Base-by-base conservation (phyloP, 2,888 invertebrate genomes). In the Metallyticus violacea region DNA sequence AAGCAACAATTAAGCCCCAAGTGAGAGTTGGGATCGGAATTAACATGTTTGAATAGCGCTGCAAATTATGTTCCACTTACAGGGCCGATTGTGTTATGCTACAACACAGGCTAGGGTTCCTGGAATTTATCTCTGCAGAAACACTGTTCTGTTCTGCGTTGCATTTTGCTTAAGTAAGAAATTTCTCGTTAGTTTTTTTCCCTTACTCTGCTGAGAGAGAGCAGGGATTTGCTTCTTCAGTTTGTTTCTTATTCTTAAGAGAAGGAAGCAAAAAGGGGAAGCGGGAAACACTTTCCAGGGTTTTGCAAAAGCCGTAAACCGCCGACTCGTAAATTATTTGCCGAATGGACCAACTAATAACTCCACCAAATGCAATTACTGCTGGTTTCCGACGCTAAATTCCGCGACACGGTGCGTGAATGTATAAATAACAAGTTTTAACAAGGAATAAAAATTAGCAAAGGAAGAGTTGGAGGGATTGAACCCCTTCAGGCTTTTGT, bases 291-390 rank as follows among this genome's bases (percentile, higher is more conserved):
- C 79, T 85, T 85, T 79, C 40, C 62, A 79, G 79, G 26, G 26
- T 9, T 79, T 79, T 15, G 25, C 15, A 79, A 28, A 40, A 62
- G 79, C 62, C 77, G 40, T 27, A 27, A 28, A 85, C 79, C 40
- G 79, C 77, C 78, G 25, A 85, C 82, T 83, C 85, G 87, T 87
- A 84, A 87, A 85, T 87, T 87, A 87, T 87, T 85, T 84, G 80
- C 76, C 77, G 79, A 76, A 62, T 27, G 82, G 82, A 82, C 76
- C 82, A 40, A 30, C 84, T 87, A 87, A 87, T 87, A 87, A 87
- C 83, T 87, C 83, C 85, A 77, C 87, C 62, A 80, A 86, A 85
- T 79, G 87, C 86, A 87, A 87, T 87, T 87, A 87, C 87, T 82
- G 77, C 85, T 85, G 40, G 84, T 81, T 30, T 81, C 81, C 81